Percentiles rank a stretch among this genome's conserved stretches.
phyloP scores from a whole-genome alignment of 2,113 vertebrate genomes.

The Potamarius usumacintae region DNA sequence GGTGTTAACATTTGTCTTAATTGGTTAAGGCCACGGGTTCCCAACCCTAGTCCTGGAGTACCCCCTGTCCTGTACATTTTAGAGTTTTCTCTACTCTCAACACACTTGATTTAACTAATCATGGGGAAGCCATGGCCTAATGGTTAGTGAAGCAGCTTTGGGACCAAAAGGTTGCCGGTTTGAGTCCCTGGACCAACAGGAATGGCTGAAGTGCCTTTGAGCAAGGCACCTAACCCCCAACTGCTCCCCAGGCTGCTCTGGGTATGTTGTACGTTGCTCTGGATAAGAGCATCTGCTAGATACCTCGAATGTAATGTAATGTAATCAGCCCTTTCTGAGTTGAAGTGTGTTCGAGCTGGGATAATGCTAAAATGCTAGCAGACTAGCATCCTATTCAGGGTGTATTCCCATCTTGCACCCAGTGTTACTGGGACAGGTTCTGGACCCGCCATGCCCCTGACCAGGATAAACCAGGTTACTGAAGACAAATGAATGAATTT shows the following conservation, averaged over 20 bases:
- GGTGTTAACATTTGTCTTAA: neutral
- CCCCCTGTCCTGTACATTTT: neutral
- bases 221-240: too few species aligned
- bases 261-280: too few species aligned
- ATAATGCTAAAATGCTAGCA: neutral
- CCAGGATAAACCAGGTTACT: neutral
- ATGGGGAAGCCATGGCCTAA: too few species aligned
- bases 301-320: too few species aligned
- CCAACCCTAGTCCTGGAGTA: neutral
- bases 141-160: too few species aligned
- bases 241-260: too few species aligned
- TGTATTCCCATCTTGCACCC: neutral
- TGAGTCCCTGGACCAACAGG: too few species aligned
- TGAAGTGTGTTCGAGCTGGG: neutral
- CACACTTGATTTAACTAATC: neutral
- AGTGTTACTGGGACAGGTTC: neutral
- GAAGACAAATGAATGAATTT: neutral
- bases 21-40: neutral
- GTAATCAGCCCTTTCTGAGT: neutral
- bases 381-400: neutral
- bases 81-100: neutral
- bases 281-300: too few species aligned
- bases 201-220: too few species aligned
- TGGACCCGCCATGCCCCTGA: neutral
- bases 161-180: too few species aligned